Evolutionary conservation across 2,888 invertebrate species (phyloP), one percentile per base, ranked within the genome.

Genomic region (Lepidocyrtoides sp.): DNA sequence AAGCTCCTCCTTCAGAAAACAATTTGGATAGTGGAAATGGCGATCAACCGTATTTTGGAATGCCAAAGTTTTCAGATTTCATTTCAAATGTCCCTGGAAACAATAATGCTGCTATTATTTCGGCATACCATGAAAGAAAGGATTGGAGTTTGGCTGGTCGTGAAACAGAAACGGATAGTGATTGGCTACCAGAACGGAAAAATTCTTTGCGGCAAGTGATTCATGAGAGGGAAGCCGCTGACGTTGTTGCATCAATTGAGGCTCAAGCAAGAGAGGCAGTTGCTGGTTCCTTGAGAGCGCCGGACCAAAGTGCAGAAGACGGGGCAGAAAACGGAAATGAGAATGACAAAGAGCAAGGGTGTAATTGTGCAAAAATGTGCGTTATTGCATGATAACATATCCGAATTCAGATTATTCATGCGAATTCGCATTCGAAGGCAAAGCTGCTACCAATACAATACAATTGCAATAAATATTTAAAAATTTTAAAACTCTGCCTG

Each of bases 341-440:
- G 3, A 4, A 17, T 57, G 57, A 57, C 14, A 36, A 36, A 23
- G 87, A 63, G 0, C 36, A 26, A 4, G 83, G 83, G 17, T 87
- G 87, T 72, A 77, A 20, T 17, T 87, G 87, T 51, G 87, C 72
- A n/a, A 87, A 77, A 54, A 32, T 85, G 79, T 87, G 85, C n/a
- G 44, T 66, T 0, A 87, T 85, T 57, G 10, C 36, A 20, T 72
- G 36, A 85, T 60, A 7, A 20, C n/a, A n/a, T n/a, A n/a, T n/a
- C n/a, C n/a, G n/a, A n/a, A 63, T 63, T 48, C 4, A 77, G 51
- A 51, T 51, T 10, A 51, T 10, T 2, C 5, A 41, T 41, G 41
- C 8, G 51, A 51, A 51, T 51, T n/a, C n/a, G n/a, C n/a, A n/a
- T n/a, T n/a, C n/a, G n/a, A n/a, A n/a, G n/a, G n/a, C n/a, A n/a